Evolutionary conservation across 2,888 invertebrate genomes (phyloP).

Genomic region (Agrilus cyanescens): DNA sequence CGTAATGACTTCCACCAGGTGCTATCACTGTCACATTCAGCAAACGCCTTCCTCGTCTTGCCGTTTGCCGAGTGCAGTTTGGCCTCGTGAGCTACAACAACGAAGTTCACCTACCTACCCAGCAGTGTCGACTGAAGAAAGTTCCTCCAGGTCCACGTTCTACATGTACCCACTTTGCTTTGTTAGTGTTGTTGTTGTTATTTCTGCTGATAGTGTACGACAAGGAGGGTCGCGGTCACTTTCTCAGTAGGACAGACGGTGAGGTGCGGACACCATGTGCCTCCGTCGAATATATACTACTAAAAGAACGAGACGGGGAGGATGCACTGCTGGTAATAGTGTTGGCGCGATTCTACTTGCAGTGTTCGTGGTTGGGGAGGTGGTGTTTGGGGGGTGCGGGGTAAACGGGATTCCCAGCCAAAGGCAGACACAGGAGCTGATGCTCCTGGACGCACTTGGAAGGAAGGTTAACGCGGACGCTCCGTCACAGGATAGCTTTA

Average conservation of each 20-base stretch:
- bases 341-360: conserved; percentile 15
- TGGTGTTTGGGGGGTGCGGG: conserved; percentile 19
- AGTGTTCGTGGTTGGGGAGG: conserved; percentile 16
- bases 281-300: conserved; percentile 2
- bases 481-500: conserved; percentile 54
- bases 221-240: conserved; percentile 13
- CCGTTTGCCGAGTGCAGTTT: too few relatives aligned
- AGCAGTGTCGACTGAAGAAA: too few relatives aligned
- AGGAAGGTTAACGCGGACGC: conserved; percentile 46
- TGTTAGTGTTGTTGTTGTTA: too few relatives aligned
- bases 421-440: conserved; percentile 63
- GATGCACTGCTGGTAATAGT: conserved; percentile 16
- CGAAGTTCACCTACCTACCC: too few relatives aligned
- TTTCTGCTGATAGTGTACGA: too few relatives aligned
- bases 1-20: too few relatives aligned
- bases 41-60: too few relatives aligned
- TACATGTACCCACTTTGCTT: too few relatives aligned
- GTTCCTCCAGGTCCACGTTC: too few relatives aligned
- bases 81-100: too few relatives aligned
- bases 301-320: conserved; percentile 2
- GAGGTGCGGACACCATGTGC: conserved; percentile 25
- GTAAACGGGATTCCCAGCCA: conserved; percentile 39
- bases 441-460: conserved; percentile 60
- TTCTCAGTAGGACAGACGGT: conserved; percentile 26
- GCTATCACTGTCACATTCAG: too few relatives aligned